phyloP scores from a whole-genome alignment of 1,140 invertebrate species.

The Magallana gigas region DNA sequence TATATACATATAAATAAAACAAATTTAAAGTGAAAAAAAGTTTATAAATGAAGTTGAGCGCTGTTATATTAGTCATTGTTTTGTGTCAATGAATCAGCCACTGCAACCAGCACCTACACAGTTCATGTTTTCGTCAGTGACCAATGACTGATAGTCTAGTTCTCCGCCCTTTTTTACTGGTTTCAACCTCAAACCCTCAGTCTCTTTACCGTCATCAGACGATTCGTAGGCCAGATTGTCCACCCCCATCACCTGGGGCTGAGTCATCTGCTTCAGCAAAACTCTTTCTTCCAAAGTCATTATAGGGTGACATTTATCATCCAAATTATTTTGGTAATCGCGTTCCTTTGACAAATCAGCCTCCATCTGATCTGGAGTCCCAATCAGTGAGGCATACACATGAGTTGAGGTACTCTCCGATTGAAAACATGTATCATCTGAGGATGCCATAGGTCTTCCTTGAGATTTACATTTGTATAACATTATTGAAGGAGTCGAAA shows the following conservation, averaged over 20 bases:
- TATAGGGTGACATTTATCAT: neutral
- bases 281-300: neutral
- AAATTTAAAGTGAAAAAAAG: too few relatives aligned
- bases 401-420: too few relatives aligned
- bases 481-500: neutral
- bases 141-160: neutral
- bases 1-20: too few relatives aligned
- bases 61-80: too few relatives aligned
- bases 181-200: neutral
- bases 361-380: neutral
- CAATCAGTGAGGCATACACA: neutral
- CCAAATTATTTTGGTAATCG: neutral
- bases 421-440: too few relatives aligned
- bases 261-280: neutral
- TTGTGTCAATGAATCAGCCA: neutral
- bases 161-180: neutral
- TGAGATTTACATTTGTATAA: neutral
- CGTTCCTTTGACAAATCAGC: too few relatives aligned
- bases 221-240: neutral
- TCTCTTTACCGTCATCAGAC: neutral
- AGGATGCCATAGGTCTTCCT: too few relatives aligned
- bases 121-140: neutral
- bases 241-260: neutral
- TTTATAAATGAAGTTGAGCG: too few relatives aligned
- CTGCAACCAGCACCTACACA: neutral